phyloP scores from a whole-genome alignment of 2,113 vertebrate genomes.

The Oncorhynchus keta region DNA sequence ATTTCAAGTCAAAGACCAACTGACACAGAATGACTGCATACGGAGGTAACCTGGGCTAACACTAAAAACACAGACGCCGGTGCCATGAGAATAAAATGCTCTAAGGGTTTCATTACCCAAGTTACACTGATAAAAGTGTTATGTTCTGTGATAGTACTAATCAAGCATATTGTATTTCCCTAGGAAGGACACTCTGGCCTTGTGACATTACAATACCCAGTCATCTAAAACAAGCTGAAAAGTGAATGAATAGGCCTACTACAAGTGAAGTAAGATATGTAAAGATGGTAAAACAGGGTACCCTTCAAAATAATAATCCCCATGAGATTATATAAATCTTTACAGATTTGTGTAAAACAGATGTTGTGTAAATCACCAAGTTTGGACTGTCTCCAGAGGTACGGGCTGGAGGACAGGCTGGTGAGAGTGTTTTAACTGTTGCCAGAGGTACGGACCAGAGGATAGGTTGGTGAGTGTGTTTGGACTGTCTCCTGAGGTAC shows the following conservation, averaged over 20 bases:
- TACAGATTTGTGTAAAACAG: too few relatives aligned
- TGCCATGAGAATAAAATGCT: constrained; percentile 14
- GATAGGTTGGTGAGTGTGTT: too few relatives aligned
- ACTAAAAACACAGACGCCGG: not conserved
- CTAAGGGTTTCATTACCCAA: not conserved
- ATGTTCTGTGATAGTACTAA: not conserved
- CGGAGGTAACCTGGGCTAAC: not conserved
- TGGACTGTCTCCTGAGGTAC: too few relatives aligned
- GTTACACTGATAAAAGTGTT: not conserved
- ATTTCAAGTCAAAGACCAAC: not conserved
- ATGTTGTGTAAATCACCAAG: too few relatives aligned
- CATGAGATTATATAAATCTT: too few relatives aligned
- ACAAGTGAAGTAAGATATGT: too few relatives aligned
- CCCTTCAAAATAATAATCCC: too few relatives aligned
- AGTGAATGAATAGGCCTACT: not conserved
- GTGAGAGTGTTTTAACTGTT: too few relatives aligned
- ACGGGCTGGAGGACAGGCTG: too few relatives aligned
- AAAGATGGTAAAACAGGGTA: too few relatives aligned
- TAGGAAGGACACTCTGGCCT: not conserved
- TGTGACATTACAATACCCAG: not conserved
- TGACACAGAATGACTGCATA: not conserved
- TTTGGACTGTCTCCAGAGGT: too few relatives aligned
- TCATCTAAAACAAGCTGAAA: constrained; percentile 8
- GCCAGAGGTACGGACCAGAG: too few relatives aligned
- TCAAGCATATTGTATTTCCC: not conserved